These are phyloP conservation scores for Tympanoctomys barrerae DNA, from an alignment of 2,797 vertebrate genomes.

Conservation along the genomic window DNA sequence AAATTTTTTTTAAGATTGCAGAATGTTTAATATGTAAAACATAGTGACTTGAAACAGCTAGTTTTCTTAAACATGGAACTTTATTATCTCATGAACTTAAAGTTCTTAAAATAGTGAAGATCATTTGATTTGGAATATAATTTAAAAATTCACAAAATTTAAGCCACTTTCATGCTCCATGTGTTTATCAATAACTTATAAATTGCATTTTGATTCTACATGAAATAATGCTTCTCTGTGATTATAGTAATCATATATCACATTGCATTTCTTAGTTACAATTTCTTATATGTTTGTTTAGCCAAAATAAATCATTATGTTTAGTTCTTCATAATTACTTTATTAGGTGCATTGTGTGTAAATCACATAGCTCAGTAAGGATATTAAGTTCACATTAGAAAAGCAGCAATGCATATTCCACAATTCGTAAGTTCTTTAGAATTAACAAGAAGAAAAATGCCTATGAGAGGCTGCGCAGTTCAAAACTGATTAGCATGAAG, in stretches of 20 bases:
- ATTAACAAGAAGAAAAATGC: background rate
- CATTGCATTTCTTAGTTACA: background rate
- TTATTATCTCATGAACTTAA: background rate
- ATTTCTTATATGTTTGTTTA: conserved; percentile 25
- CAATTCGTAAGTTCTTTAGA: background rate
- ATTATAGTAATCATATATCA: background rate
- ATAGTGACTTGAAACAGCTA: background rate
- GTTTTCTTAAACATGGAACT: background rate
- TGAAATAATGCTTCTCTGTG: background rate
- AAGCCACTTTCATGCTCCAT: background rate
- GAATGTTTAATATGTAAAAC: background rate
- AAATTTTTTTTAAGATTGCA: background rate
- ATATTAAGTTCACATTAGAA: background rate
- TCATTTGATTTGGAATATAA: background rate
- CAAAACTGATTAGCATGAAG: background rate
- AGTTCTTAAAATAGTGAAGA: background rate
- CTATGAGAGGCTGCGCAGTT: background rate
- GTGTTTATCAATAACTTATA: background rate
- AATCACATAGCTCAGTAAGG: background rate
- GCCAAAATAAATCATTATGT: background rate
- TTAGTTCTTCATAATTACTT: background rate
- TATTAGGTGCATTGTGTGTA: background rate
- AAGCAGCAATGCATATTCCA: background rate
- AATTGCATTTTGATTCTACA: background rate
- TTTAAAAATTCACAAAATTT: background rate